Evolutionary conservation across 2,888 invertebrate species (phyloP), one percentile per base, ranked within the genome.

Genomic region (Hanleya hanleyi): DNA sequence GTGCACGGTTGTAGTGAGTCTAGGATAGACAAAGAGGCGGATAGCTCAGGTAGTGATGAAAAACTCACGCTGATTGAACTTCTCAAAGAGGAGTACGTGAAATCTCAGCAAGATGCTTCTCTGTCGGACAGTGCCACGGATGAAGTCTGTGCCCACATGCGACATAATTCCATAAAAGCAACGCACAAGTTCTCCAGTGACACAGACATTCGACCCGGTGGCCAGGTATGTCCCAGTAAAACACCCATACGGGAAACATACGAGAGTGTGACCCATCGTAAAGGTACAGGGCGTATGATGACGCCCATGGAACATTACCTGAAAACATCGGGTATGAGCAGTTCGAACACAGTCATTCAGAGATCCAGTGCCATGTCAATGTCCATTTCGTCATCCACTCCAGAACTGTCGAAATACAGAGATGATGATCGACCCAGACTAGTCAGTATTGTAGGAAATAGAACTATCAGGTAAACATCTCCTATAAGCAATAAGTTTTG

Each of bases 51-150:
- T 38, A 65, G 32, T n/a, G 78, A 78, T 7, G 77, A 80, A 50
- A 81, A 78, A 69, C 72, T 85, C 69, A 87, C 86, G 38, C 83
- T 86, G 38, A 81, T 85, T 67, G 86, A 88, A 72, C 80, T 88
- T 36, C 74, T 88, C 49, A 79, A 82, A 66, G 84, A 86, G 72
- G 87, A 88, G 71, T 79, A 79, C 64, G 71, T 37, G 9, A 64
- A 64, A 64, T 64, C 35, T 26, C 64, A 64, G 29, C 35, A 64
- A 35, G 64, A 37, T 15, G 38, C n/a, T n/a, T 37, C 37, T 12
- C 9, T 37, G 1, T 64, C 64, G 5, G 64, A 64, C 22, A 26
- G 64, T 3, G 64, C 64, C 22, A 64, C 37, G 15, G 57, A 57
- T 22, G 57, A 57, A 57, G 57, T 57, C 15, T 29, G 22, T 26